Percentiles rank a stretch among this genome's conserved stretches.
Conservation (phyloP, 2,113 vertebrate genomes). For the Austrofundulus limnaeus region DNA sequence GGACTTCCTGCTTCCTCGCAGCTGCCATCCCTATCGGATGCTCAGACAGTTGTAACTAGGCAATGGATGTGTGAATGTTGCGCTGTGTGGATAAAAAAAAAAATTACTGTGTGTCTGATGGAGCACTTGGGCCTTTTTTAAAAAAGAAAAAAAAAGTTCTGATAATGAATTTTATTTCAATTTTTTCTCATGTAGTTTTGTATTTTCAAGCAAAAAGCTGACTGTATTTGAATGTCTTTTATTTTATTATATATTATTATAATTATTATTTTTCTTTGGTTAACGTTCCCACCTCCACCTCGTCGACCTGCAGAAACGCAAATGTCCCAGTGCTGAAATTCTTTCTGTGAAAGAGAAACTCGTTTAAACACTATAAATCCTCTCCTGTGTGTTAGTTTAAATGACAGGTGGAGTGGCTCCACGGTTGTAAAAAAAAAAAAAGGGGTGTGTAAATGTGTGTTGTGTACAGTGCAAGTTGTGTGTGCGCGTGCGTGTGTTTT, state of each 20-base stretch:
- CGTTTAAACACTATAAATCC: constrained; percentile 92
- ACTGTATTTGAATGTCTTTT: constrained; percentile 99
- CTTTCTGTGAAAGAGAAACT: constrained; percentile 99
- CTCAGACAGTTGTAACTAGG: constrained; percentile 69
- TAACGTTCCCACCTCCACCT: constrained; percentile 84
- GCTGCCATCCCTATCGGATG: constrained; percentile 71
- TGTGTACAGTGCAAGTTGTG: constrained; percentile 58
- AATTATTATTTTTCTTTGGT: constrained; percentile 86
- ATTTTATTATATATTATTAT: constrained; percentile 85
- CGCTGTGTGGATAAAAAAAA: constrained; percentile 67
- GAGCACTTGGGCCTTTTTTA: constrained; percentile 97
- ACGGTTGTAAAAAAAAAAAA: constrained; percentile 71
- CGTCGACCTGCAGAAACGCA: constrained; percentile 94
- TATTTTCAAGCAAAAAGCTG: constrained; percentile 97
- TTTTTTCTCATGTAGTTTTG: constrained; percentile 99
- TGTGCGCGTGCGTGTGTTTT: constrained; percentile 55
- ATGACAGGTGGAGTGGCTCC: constrained; percentile 68
- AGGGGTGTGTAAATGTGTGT: constrained; percentile 59
- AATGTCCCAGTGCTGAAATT: constrained; percentile 94
- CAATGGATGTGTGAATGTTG: constrained; percentile 85
- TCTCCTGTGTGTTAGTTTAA: constrained; percentile 89
- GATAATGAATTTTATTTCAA: constrained; percentile 99
- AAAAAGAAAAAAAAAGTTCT: constrained; percentile 73
- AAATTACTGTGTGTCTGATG: constrained; percentile 60
- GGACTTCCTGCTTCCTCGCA: constrained; percentile 72